Evolutionary conservation across 2,113 vertebrate species (phyloP).

Genomic region (Vicugna pacos): DNA sequence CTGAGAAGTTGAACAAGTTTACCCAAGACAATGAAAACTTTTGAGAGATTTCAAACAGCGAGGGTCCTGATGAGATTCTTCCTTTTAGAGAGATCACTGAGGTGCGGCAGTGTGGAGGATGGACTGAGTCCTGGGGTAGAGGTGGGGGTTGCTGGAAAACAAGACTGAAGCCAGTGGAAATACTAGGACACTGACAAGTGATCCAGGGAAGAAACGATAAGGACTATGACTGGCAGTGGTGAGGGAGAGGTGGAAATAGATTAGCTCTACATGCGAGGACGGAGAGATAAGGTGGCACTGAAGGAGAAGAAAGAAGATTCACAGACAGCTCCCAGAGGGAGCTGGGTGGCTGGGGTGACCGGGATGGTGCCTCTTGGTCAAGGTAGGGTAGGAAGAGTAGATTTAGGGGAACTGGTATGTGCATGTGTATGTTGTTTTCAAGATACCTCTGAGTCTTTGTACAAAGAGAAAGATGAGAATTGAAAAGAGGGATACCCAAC

Average conservation of each 20-base stretch:
- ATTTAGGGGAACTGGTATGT: background rate
- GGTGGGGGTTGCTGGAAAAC: background rate
- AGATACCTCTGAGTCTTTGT: background rate
- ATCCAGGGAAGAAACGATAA: conserved; percentile 20
- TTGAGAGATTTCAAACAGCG: background rate
- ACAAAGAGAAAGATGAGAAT: background rate
- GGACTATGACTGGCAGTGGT: background rate
- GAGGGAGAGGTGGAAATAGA: background rate
- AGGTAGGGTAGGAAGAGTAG: background rate
- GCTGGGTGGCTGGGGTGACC: background rate
- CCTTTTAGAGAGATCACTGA: background rate
- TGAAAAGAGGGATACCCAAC: background rate
- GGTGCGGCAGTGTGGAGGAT: background rate
- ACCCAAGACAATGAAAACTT: background rate
- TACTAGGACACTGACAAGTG: background rate
- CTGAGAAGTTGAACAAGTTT: background rate
- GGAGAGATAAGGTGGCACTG: background rate
- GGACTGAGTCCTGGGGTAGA: background rate
- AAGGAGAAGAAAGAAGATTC: background rate
- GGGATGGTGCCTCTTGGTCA: background rate
- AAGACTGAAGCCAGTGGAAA: background rate
- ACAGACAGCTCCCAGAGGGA: background rate
- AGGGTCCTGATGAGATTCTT: background rate
- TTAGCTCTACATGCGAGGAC: background rate
- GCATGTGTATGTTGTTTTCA: background rate